phyloP scores from a whole-genome alignment of 1,140 invertebrate species.

The Drosophila yakuba region DNA sequence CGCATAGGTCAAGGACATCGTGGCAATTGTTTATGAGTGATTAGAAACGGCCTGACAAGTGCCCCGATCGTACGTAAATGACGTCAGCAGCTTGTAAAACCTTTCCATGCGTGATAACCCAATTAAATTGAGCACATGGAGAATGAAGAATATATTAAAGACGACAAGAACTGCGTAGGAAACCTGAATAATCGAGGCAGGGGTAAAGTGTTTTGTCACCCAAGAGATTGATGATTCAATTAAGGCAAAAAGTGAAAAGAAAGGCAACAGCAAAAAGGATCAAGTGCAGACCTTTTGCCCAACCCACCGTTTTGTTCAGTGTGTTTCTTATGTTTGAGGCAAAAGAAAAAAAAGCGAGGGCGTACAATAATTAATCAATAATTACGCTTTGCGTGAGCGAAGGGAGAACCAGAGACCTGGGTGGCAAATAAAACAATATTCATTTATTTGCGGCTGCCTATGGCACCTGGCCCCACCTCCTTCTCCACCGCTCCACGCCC shows the following conservation, averaged over 20 bases:
- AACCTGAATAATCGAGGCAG: constrained; percentile 6
- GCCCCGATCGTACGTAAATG: constrained; percentile 24
- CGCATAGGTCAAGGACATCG: constrained; percentile 37
- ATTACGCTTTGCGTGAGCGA: constrained; percentile 58
- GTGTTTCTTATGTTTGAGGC: constrained; percentile 25
- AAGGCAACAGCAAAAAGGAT: constrained; percentile 22
- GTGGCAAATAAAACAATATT: constrained; percentile 17
- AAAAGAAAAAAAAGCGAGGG: constrained; percentile 12
- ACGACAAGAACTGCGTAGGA: not conserved
- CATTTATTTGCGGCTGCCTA: constrained; percentile 35
- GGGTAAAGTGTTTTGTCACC: constrained; percentile 45
- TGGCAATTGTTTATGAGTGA: constrained; percentile 2
- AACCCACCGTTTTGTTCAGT: not conserved
- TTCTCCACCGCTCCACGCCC: not conserved
- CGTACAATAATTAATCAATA: constrained; percentile 73
- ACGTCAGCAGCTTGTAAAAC: constrained; percentile 11
- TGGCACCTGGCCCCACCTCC: constrained; percentile 12
- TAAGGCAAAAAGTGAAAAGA: constrained; percentile 27
- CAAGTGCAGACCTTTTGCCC: constrained; percentile 26
- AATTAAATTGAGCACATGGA: constrained; percentile 32
- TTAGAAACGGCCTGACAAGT: constrained; percentile 9
- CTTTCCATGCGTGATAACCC: constrained; percentile 35
- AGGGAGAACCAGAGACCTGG: not conserved
- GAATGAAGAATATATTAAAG: constrained; percentile 10
- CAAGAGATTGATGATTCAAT: constrained; percentile 53